Percentiles rank a stretch among this genome's conserved stretches.
These are phyloP conservation scores for Otolemur garnettii DNA, from an alignment of 2,113 vertebrate genomes.

Conservation along the genomic window DNA sequence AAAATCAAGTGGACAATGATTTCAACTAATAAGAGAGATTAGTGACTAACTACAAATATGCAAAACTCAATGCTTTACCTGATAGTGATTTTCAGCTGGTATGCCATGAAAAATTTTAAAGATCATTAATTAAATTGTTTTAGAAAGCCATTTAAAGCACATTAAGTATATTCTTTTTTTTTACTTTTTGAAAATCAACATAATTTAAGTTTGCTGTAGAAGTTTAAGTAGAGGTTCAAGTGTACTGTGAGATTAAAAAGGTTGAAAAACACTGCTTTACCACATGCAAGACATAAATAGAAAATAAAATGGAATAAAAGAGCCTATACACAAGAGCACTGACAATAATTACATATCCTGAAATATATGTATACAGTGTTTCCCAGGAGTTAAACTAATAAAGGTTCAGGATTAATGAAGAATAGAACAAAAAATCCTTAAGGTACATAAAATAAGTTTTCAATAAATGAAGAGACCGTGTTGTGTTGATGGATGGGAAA, in stretches of 20 bases:
- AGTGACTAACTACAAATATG: neutral
- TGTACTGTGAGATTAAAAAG: too few relatives aligned
- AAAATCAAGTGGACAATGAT: conserved; percentile 13
- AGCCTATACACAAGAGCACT: neutral
- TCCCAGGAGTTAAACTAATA: neutral
- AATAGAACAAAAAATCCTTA: neutral
- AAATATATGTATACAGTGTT: neutral
- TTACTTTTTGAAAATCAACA: too few relatives aligned
- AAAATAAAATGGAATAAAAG: conserved; percentile 28
- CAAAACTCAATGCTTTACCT: neutral
- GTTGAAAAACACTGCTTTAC: neutral
- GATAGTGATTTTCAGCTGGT: too few relatives aligned
- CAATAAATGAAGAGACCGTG: neutral
- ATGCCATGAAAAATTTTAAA: too few relatives aligned
- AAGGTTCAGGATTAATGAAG: neutral
- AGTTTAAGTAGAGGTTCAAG: too few relatives aligned
- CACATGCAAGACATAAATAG: neutral
- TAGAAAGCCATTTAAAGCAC: too few relatives aligned
- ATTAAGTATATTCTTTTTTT: too few relatives aligned
- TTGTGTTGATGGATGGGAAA: neutral
- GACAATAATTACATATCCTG: neutral
- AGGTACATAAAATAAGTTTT: neutral
- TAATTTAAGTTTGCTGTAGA: too few relatives aligned
- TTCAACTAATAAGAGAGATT: conserved; percentile 12
- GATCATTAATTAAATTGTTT: too few relatives aligned